Evolutionary conservation across 2,113 vertebrate genomes (phyloP), one percentile per base, ranked within the genome.

Genomic region (Etheostoma spectabile): DNA sequence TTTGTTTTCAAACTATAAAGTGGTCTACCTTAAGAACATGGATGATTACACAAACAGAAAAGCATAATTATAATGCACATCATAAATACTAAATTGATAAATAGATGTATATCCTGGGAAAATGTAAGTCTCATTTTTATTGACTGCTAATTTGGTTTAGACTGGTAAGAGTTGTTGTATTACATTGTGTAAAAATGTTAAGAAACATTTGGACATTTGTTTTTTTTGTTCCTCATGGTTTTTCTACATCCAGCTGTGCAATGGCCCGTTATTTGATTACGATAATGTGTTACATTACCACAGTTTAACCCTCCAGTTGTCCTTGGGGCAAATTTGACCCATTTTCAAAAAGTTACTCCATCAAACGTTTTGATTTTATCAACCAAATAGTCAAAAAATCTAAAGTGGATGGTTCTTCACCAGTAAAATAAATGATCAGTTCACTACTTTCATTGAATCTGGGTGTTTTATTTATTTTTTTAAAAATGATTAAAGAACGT

Each of bases 241-340:
- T 57, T 74, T 55, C 22, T 55, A 5, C 33, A 45, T 65, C 21
- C 18, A 42, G 55, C 65, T 27, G 22, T 68, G 62, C 6, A 46
- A 30, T 61, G 33, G 11, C 1, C 15, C 45, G 60, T 6, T n/a
- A 53, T 80, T 63, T 71, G 38, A 88, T 74, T 64, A 69, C 66
- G 33, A 27, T n/a, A 35, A 55, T 79, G 42, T 57, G 46, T 81
- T 51, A 82, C 22, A 76, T 85, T 74, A 53, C 55, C 19, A 35
- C 21, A 16, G n/a, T 70, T 77, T 76, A 11, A 30, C 30, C 30
- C 4, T 30, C 30, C 30, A 3, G 30, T 30, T 27, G 27, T 27
- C 27, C 27, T 27, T 3, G 27, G 30, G 3, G 3, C 30, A 30
- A 4, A 30, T 30, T 30, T 30, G 30, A 30, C 30, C 30, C 2